These are phyloP conservation scores for Pogonus chalceus DNA, from an alignment of 1,140 invertebrate genomes.

Conservation along the genomic window DNA sequence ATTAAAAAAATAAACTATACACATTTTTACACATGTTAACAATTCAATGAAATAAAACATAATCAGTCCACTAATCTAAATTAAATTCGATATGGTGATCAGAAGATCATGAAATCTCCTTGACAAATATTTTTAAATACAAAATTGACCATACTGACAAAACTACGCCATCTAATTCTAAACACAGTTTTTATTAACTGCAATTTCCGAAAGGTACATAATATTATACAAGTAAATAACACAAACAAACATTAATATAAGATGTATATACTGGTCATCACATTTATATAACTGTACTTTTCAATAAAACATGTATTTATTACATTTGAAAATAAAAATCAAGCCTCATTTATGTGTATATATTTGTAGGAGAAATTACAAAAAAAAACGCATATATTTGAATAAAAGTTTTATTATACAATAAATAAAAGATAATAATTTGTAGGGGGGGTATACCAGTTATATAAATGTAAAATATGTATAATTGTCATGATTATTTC, in stretches of 20 bases:
- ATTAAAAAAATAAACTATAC: constrained; percentile 8
- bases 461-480: too few species aligned
- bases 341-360: too few species aligned
- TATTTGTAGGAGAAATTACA: too few species aligned
- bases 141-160: not conserved
- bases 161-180: not conserved
- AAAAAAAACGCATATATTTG: too few species aligned
- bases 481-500: not conserved
- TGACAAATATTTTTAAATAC: too few species aligned
- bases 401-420: too few species aligned
- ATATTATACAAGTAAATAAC: not conserved
- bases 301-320: not conserved
- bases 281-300: not conserved
- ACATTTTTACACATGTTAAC: not conserved
- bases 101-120: not conserved
- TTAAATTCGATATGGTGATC: not conserved
- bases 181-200: not conserved
- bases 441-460: too few species aligned
- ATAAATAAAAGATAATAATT: too few species aligned
- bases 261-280: not conserved
- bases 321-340: too few species aligned
- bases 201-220: not conserved
- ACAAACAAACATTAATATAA: not conserved
- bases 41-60: not conserved
- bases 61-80: not conserved